These are phyloP conservation scores for Mesaphorura yosii DNA, from an alignment of 1,140 invertebrate genomes.

Conservation along the genomic window DNA sequence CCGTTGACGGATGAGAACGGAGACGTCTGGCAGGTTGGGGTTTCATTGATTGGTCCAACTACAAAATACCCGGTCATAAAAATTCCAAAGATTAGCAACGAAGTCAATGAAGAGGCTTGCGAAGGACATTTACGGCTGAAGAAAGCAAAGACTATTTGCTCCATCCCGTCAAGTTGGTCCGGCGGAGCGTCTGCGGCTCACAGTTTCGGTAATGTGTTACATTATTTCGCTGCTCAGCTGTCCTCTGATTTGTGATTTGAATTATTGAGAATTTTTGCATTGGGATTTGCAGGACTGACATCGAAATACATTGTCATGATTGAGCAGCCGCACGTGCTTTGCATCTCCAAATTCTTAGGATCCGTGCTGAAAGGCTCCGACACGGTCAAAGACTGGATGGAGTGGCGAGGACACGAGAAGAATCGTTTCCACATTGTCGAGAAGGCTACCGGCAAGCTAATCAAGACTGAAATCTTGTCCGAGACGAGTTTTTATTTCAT, in stretches of 20 bases:
- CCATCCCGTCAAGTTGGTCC: background rate
- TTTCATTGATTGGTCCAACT: conserved; percentile 2
- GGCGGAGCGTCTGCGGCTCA: background rate
- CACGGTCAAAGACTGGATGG: conserved; percentile 6
- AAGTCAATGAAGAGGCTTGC: conserved; percentile 5
- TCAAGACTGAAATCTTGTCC: conserved; percentile 16
- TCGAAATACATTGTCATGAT: conserved; percentile 22
- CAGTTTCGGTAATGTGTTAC: too few relatives aligned
- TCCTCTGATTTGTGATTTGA: too few relatives aligned
- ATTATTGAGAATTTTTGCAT: too few relatives aligned
- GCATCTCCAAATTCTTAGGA: conserved; percentile 14
- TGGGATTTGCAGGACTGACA: too few relatives aligned
- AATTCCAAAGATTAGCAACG: conserved; percentile 4
- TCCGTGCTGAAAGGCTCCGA: conserved; percentile 2
- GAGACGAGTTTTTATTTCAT: conserved; percentile 15
- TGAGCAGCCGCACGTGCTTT: conserved; percentile 23
- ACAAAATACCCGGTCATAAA: conserved; percentile 14
- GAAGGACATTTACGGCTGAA: too few relatives aligned
- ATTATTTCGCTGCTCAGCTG: too few relatives aligned
- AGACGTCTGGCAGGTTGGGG: conserved; percentile 5
- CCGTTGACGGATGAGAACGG: conserved; percentile 14
- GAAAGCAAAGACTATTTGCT: conserved; percentile 10
- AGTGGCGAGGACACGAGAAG: conserved; percentile 17
- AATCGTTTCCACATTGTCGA: conserved; percentile 23
- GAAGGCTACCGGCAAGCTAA: conserved; percentile 23